Conservation (phyloP, 2,113 vertebrate genomes). For the Suncus etruscus region DNA sequence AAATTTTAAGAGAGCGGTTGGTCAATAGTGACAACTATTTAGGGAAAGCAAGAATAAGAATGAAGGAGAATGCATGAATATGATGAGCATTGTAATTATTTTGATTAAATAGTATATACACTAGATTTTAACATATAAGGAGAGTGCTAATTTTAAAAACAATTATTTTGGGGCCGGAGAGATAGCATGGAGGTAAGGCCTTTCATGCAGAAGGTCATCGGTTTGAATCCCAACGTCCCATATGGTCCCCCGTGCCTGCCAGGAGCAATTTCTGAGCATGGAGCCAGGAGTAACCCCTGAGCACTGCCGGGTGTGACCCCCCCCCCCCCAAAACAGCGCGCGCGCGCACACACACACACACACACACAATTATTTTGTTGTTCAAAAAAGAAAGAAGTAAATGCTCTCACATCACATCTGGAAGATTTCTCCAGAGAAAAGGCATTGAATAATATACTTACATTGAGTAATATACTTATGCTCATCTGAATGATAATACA, state of each 20-base stretch:
- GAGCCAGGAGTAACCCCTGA: no score
- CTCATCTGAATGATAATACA: neutral
- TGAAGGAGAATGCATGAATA: neutral
- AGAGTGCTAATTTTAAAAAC: slow-evolving; percentile 8
- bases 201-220: no score
- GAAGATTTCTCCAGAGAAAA: slow-evolving; percentile 90
- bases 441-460: slow-evolving; percentile 83
- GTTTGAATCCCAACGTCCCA: no score
- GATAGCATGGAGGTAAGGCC: no score
- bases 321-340: no score
- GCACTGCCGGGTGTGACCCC: no score
- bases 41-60: slow-evolving; percentile 42
- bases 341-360: no score
- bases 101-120: neutral
- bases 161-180: slow-evolving; percentile 74
- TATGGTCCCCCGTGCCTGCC: no score
- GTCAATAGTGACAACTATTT: slow-evolving; percentile 16
- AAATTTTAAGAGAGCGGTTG: neutral
- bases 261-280: no score
- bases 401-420: slow-evolving; percentile 91
- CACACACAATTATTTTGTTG: slow-evolving; percentile 71
- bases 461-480: neutral
- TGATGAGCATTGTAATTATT: neutral
- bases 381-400: slow-evolving; percentile 94
- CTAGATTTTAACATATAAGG: neutral